Conservation (phyloP, 2,113 vertebrate genomes). For the Noctilio leporinus region DNA sequence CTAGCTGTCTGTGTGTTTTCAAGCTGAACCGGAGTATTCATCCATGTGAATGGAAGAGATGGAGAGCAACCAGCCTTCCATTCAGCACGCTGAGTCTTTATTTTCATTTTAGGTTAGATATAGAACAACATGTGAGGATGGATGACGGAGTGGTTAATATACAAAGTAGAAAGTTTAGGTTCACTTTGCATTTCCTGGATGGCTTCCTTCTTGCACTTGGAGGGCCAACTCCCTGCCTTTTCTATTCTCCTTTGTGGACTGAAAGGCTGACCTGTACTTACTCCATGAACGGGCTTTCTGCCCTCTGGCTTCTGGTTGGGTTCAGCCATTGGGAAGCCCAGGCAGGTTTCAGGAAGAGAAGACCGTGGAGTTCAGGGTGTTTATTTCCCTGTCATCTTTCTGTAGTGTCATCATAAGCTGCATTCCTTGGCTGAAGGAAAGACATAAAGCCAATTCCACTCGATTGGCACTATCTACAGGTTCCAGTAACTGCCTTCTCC, state of each 20-base stretch:
- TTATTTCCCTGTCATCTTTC: neutral
- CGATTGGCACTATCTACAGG: neutral
- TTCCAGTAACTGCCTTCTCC: neutral
- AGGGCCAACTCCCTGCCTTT: neutral
- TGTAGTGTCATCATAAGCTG: neutral
- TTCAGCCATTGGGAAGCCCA: neutral
- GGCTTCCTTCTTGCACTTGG: neutral
- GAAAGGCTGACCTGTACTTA: neutral
- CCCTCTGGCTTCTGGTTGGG: neutral
- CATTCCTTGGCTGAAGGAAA: neutral
- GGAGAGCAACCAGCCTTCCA: neutral
- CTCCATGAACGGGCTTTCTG: neutral
- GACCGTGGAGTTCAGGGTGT: neutral
- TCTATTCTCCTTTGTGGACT: neutral
- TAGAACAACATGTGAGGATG: neutral
- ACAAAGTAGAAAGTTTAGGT: neutral
- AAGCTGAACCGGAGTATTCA: neutral
- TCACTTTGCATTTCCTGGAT: neutral
- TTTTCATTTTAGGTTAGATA: neutral
- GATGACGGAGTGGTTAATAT: neutral
- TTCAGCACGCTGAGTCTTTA: neutral
- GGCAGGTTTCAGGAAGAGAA: neutral
- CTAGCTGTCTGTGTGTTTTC: neutral
- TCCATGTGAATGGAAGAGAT: neutral
- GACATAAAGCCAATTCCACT: neutral